Percentiles rank a stretch among this genome's conserved stretches.
Evolutionary conservation across 2,888 invertebrate species (phyloP).

Genomic region (Meteorus colon): DNA sequence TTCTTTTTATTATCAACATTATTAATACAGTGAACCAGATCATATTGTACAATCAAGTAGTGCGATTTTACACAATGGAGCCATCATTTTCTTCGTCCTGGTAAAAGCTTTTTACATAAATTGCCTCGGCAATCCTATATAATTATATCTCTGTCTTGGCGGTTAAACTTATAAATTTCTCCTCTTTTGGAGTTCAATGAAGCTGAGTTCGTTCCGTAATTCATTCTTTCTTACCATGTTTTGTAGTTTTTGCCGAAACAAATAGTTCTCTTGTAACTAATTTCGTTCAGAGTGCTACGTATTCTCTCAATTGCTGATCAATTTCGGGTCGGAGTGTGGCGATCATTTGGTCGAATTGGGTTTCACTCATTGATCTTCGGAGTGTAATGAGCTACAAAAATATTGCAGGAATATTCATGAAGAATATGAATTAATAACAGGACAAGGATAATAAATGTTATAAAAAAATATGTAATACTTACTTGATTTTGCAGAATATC

Average conservation of each 20-base stretch:
- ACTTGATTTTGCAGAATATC: constrained; percentile 84
- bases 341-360: constrained; percentile 83
- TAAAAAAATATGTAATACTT: constrained; percentile 52
- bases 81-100: constrained; percentile 46
- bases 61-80: constrained; percentile 64
- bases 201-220: background rate
- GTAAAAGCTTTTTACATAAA: constrained; percentile 61
- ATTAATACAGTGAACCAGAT: constrained; percentile 68
- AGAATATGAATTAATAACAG: background rate
- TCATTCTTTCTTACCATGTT: constrained; percentile 2
- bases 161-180: background rate
- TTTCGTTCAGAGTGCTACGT: constrained; percentile 72
- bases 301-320: constrained; percentile 81
- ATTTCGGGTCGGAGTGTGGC: constrained; percentile 84
- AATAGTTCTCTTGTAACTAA: background rate
- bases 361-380: constrained; percentile 83
- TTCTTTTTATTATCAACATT: constrained; percentile 67
- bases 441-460: constrained; percentile 36
- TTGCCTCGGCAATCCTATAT: background rate
- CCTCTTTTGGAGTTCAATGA: background rate
- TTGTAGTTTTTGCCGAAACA: background rate
- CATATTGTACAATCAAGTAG: constrained; percentile 69
- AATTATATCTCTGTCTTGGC: constrained; percentile 1
- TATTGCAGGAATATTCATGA: constrained; percentile 37
- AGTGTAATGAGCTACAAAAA: constrained; percentile 80